Evolutionary conservation across 2,888 invertebrate genomes (phyloP), one percentile per base, ranked within the genome.

Genomic region (Leptura quadrifasciata): DNA sequence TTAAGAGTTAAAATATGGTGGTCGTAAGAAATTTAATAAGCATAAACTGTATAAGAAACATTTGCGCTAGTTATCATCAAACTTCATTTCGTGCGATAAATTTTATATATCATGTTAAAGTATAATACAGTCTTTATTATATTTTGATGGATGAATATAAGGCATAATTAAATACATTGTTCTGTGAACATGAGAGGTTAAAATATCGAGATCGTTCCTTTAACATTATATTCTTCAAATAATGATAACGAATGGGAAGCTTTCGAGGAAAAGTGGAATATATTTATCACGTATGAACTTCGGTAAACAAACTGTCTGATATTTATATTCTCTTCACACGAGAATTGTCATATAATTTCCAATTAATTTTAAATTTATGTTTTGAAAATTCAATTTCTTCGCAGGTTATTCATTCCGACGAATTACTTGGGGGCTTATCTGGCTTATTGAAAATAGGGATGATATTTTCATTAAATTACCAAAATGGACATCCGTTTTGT

Each of bases 351-450:
- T 15, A n/a, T 15, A 47, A n/a, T 47, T 47, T 47, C n/a, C 47
- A 15, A 5, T 47, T 47, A 47, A 47, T 47, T n/a, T 47, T 3
- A 5, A 15, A 47, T 47, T 47, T 47, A 47, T n/a, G n/a, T 47
- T 47, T 47, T 47, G 47, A 5, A 47, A 47, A 47, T 47, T 47
- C n/a, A n/a, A 47, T n/a, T 47, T 47, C 47, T n/a, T 47, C 47
- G n/a, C n/a, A 6, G n/a, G 47, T 5, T 47, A 47, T n/a, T 47
- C 1, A 2, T 15, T n/a, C 15, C 15, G 47, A 6, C 3, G n/a
- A n/a, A n/a, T n/a, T n/a, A 47, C 47, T 47, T n/a, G 47, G n/a
- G 17, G 5, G 47, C 47, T n/a, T n/a, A 47, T 2, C n/a, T n/a
- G 5, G 47, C 47, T n/a, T n/a, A 47, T 2, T 47, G 47, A n/a